phyloP scores from a whole-genome alignment of 2,888 invertebrate genomes.

The Cephus runcator region DNA sequence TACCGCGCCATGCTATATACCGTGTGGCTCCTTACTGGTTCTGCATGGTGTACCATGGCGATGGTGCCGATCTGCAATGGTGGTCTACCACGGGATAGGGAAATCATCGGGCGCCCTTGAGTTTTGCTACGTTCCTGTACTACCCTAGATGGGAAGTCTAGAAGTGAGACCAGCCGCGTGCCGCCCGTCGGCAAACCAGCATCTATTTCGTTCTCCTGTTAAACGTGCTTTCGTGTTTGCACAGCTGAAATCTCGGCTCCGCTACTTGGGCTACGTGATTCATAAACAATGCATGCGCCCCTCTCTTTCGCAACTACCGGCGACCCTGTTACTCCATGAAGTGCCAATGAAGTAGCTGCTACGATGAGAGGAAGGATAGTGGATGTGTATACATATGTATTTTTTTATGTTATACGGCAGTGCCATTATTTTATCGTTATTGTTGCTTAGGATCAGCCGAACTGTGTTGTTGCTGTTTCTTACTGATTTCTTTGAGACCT shows the following conservation, averaged over 20 bases:
- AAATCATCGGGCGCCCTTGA: neutral
- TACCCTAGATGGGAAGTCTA: constrained; percentile 32
- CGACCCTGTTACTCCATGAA: constrained; percentile 24
- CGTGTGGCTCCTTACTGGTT: neutral
- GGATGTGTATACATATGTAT: neutral
- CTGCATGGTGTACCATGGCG: constrained; percentile 31
- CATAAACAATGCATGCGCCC: constrained; percentile 53
- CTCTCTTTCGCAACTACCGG: constrained; percentile 15
- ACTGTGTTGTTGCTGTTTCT: neutral
- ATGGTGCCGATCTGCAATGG: constrained; percentile 16
- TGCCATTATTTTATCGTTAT: neutral
- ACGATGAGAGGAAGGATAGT: constrained; percentile 11
- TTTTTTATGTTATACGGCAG: neutral
- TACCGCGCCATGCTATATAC: neutral
- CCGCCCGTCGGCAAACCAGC: constrained; percentile 41
- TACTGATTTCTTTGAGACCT: neutral
- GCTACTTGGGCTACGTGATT: constrained; percentile 51
- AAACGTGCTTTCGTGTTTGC: constrained; percentile 46
- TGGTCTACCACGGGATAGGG: constrained; percentile 30
- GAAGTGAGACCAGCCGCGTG: constrained; percentile 33
- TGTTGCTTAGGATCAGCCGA: neutral
- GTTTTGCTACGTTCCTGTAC: constrained; percentile 12
- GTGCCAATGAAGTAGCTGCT: constrained; percentile 19
- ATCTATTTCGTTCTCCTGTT: constrained; percentile 46
- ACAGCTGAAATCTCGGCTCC: constrained; percentile 52